Base-by-base conservation (phyloP, 1,140 invertebrate species). In the Lordiphosa stackelbergi region DNA sequence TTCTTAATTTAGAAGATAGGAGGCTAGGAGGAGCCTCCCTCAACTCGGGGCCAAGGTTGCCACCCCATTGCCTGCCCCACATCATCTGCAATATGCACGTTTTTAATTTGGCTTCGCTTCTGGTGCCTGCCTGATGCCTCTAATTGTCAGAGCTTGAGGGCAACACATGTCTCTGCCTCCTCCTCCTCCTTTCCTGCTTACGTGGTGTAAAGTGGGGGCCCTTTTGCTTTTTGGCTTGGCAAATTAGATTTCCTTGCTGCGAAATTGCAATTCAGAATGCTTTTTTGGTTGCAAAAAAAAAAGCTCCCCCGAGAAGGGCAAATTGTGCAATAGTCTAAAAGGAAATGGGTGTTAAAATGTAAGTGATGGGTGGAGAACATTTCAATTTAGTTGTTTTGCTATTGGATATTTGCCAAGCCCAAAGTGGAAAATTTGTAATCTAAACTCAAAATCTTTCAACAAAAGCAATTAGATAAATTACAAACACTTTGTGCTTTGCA, bases 241-340 rank as follows among this genome's bases (percentile, higher is more conserved):
- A 69, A 69, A 69, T 69, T 69, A 69, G 61, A 69, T 69, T 69
- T 69, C 66, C 66, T 52, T 59, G 51, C 55, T 69, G 62, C 55
- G 46, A 69, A 69, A 69, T 69, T 69, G 66, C 66, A 69, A 69
- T 69, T 69, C 49, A 65, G 65, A 69, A 69, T 69, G 60, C 49
- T 49, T 36, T 13, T 52, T 24, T 24, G 5, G 4, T 24, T 24
- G 19, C 19, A 47, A 46, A 36, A 41, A 4, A 35, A 13, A 49
- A n/a, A n/a, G n/a, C n/a, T n/a, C 5, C 5, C 22, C 4, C 22
- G 19, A 38, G 34, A 24, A 36, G 13, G n/a, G 24, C 13, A 31
- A 31, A 31, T 47, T 34, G 16, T 52, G 48, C 24, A 37, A 36
- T 3, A 28, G 13, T 22, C 12, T 40, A 47, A 53, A 31, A 51